A percentile compares a stretch with the other conserved stretches of the same genome.
Conservation (phyloP, 2,113 vertebrate species). For the Eptesicus fuscus region DNA sequence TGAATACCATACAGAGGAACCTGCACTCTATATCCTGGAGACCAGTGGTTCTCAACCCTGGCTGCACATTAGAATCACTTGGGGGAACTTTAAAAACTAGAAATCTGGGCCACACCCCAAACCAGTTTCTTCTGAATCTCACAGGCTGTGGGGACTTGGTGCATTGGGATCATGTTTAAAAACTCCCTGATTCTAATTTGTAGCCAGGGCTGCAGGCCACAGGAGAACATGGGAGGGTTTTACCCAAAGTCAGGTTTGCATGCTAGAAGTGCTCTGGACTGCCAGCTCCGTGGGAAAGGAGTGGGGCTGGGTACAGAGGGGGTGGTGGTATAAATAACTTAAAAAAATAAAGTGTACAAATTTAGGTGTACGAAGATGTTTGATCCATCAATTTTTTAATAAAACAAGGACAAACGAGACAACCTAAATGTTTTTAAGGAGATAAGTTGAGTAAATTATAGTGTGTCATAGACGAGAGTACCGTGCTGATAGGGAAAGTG, state of each 20-base stretch:
- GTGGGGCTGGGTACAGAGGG: neutral
- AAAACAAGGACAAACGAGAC: neutral
- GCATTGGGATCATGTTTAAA: neutral
- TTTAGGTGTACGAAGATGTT: neutral
- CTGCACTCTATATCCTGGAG: neutral
- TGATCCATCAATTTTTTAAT: neutral
- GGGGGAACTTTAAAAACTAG: neutral
- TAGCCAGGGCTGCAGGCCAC: neutral
- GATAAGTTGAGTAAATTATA: neutral
- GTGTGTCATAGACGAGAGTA: neutral
- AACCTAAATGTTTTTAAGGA: neutral
- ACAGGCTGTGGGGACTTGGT: neutral
- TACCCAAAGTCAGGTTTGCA: neutral
- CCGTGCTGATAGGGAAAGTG: neutral
- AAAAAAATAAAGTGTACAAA: neutral
- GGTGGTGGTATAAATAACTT: too few species aligned
- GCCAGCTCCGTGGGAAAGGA: neutral
- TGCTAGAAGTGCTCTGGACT: neutral
- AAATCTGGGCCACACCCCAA: neutral
- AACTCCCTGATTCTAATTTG: neutral
- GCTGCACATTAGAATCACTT: neutral
- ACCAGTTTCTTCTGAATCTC: neutral
- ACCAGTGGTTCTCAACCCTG: neutral
- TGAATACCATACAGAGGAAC: neutral
- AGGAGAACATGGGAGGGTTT: neutral